Conservation (phyloP, 2,797 vertebrate genomes). For the Tokudaia tokunoshimensis region DNA sequence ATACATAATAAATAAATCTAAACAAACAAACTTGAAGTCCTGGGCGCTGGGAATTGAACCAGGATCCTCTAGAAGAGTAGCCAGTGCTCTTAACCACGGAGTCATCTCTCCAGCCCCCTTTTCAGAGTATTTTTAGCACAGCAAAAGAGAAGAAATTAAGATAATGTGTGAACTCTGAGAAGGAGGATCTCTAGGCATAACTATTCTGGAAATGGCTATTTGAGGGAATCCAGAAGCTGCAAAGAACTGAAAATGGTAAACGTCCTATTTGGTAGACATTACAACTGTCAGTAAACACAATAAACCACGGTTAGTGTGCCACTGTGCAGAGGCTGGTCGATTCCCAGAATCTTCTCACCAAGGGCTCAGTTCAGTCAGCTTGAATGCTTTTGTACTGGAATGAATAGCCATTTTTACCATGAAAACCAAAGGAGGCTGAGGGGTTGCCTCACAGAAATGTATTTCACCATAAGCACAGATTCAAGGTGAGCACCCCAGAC, state of each 20-base stretch:
- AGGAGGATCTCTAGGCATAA: neutral
- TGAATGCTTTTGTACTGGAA: neutral
- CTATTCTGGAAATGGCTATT: neutral
- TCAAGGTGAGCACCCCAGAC: neutral
- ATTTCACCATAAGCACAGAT: neutral
- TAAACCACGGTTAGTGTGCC: neutral
- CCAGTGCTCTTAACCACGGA: neutral
- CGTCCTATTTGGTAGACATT: neutral
- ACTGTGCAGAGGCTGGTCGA: neutral
- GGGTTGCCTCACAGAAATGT: neutral
- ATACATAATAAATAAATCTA: neutral
- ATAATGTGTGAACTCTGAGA: neutral
- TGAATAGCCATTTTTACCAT: neutral
- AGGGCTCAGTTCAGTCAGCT: neutral
- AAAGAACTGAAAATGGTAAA: neutral
- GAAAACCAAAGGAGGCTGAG: neutral
- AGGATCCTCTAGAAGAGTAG: neutral
- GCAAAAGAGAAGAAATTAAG: neutral
- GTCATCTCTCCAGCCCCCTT: neutral
- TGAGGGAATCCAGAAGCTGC: neutral
- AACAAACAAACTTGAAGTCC: neutral
- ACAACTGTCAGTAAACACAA: neutral
- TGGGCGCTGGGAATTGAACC: neutral
- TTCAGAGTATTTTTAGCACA: neutral
- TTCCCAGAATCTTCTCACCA: neutral